Evolutionary conservation across 2,797 vertebrate genomes (phyloP).

Genomic region (Bucorvus abyssinicus): DNA sequence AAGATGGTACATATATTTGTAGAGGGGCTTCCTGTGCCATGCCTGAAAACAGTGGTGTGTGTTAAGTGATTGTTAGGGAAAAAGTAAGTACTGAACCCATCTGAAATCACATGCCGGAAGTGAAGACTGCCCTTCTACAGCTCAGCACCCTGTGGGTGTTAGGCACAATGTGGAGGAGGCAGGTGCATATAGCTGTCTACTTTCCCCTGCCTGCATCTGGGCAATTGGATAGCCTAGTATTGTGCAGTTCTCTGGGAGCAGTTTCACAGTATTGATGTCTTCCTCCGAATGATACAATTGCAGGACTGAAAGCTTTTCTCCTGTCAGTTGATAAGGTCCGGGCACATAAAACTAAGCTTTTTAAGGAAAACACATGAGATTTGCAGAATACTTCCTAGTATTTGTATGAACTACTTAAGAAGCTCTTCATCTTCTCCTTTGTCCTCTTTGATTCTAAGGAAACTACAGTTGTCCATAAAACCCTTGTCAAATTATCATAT

Average conservation of each 20-base stretch:
- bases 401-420: background rate
- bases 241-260: background rate
- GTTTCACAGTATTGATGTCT: background rate
- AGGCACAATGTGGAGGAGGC: background rate
- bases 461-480: background rate
- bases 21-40: background rate
- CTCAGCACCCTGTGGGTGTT: background rate
- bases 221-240: background rate
- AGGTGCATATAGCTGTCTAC: fast-evolving
- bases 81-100: background rate
- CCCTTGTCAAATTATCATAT: background rate
- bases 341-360: background rate
- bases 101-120: background rate
- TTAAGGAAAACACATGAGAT: fast-evolving
- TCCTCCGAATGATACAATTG: background rate
- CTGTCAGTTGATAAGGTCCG: background rate
- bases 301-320: background rate
- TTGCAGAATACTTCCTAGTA: background rate
- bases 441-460: background rate
- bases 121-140: background rate
- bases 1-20: background rate
- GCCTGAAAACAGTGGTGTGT: background rate
- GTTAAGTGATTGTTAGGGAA: background rate
- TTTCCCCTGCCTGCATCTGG: background rate
- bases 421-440: background rate